Percentiles rank a stretch among this genome's conserved stretches.
These are phyloP conservation scores for Bostrychus sinensis DNA, from an alignment of 2,113 vertebrate species.

Conservation along the genomic window DNA sequence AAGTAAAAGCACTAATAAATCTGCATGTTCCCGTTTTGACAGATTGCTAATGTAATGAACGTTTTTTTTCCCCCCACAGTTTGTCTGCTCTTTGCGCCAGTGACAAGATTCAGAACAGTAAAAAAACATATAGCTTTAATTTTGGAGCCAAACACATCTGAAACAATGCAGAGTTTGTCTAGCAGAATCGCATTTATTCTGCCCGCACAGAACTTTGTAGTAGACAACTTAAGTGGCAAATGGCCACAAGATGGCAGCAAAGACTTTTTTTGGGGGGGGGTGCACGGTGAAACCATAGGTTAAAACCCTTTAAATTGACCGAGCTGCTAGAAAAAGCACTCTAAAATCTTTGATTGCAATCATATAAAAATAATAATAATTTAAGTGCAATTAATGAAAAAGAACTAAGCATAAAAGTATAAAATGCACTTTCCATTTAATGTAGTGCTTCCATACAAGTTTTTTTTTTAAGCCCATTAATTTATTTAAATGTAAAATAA, in stretches of 20 bases:
- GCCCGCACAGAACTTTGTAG: background rate
- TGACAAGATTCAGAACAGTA: too few relatives aligned
- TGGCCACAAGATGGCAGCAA: slow-evolving; percentile 3
- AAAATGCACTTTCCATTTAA: background rate
- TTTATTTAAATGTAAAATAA: background rate
- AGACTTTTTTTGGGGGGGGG: background rate
- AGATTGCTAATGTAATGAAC: background rate
- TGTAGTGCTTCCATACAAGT: background rate
- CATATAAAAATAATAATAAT: background rate
- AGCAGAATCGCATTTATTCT: background rate
- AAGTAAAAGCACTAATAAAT: background rate
- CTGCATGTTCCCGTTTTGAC: background rate
- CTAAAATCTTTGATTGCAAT: background rate
- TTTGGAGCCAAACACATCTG: background rate
- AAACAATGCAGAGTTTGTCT: background rate
- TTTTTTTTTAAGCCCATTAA: background rate
- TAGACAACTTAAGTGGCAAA: background rate
- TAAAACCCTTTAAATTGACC: background rate
- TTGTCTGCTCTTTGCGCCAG: too few relatives aligned
- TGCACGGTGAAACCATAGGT: background rate
- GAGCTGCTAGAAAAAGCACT: background rate
- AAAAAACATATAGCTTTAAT: too few relatives aligned
- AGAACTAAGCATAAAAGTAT: background rate
- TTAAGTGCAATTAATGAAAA: background rate
- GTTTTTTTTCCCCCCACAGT: too few relatives aligned